Evolutionary conservation across 35 echinoderm and acorn worm genomes (phyloP).

Genomic region (Hemicentrotus pulcherrimus): DNA sequence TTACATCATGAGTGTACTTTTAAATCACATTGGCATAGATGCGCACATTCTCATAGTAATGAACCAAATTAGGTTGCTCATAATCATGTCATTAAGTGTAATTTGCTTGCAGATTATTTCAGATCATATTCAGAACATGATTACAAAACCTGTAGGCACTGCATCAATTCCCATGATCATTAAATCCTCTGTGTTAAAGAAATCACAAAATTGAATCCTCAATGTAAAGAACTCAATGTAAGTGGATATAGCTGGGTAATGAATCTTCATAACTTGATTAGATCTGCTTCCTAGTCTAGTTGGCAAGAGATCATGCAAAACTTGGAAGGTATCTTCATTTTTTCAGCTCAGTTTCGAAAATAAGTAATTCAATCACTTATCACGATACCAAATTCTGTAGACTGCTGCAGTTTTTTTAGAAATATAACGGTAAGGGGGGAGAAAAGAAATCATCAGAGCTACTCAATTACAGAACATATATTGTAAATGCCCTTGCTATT

Average conservation of each 20-base stretch:
- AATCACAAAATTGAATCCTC: background rate
- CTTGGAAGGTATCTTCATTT: background rate
- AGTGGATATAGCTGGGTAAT: background rate
- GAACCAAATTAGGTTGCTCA: background rate
- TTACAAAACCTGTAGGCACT: background rate
- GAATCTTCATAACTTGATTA: background rate
- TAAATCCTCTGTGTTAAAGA: background rate
- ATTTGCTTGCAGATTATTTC: background rate
- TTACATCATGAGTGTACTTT: background rate
- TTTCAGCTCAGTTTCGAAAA: background rate
- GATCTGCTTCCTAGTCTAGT: background rate
- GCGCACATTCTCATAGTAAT: background rate
- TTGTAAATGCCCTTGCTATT: no score
- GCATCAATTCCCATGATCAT: background rate
- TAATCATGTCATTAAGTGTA: background rate
- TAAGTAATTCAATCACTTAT: slow-evolving; percentile 6
- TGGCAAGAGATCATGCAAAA: background rate
- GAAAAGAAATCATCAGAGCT: no score
- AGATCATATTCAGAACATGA: background rate
- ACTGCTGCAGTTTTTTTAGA: background rate
- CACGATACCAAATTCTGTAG: background rate
- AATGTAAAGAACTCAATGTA: background rate
- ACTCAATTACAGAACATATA: no score
- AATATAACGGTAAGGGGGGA: background rate
- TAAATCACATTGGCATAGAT: background rate